Conservation (phyloP, 2,888 invertebrate genomes). For the Apotomis capreana region DNA sequence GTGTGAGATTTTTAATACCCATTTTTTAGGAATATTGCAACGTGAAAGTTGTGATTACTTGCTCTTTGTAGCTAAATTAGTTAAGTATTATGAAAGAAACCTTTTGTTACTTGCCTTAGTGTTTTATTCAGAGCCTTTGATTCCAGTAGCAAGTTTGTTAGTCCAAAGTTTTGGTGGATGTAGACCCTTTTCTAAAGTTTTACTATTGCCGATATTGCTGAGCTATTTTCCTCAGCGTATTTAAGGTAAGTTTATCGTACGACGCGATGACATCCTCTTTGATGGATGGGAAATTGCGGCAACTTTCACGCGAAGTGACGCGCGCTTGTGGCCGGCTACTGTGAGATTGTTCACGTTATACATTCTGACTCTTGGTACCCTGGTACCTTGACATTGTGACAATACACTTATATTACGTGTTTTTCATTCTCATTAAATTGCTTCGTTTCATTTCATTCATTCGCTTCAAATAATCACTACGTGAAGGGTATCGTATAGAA, state of each 20-base stretch:
- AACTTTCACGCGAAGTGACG: conserved; percentile 32
- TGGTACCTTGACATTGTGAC: not conserved
- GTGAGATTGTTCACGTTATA: conserved; percentile 9
- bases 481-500: too few relatives aligned
- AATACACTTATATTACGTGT: too few relatives aligned
- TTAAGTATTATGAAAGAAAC: not conserved
- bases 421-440: not conserved
- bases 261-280: conserved; percentile 16
- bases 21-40: too few relatives aligned
- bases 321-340: not conserved
- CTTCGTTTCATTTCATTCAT: not conserved
- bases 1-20: too few relatives aligned
- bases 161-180: too few relatives aligned
- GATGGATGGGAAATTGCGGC: conserved; percentile 37
- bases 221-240: conserved; percentile 2
- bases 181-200: not conserved
- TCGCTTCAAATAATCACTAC: too few relatives aligned
- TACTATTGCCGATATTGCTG: not conserved
- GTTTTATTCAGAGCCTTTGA: too few relatives aligned
- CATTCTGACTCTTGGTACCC: conserved; percentile 10
- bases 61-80: not conserved
- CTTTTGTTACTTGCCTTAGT: not conserved
- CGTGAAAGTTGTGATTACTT: too few relatives aligned
- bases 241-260: conserved; percentile 19
- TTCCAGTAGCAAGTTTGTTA: too few relatives aligned